A percentile compares a stretch with the other conserved stretches of the same genome.
phyloP scores from a whole-genome alignment of 1,140 invertebrate species.

The Radopholus similis region DNA sequence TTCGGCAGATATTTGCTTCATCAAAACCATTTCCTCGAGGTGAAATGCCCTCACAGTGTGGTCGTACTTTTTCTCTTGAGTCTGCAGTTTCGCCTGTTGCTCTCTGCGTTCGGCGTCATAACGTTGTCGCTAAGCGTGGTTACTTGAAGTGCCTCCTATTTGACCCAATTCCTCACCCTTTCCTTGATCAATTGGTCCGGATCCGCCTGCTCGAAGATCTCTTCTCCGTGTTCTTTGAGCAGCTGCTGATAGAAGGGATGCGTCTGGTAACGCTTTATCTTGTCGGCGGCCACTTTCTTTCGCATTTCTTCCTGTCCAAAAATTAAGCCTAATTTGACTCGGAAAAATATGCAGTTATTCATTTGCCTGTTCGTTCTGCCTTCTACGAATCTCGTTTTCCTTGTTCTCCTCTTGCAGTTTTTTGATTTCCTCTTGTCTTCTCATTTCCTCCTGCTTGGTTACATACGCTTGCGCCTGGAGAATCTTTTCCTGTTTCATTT shows the following conservation, averaged over 20 bases:
- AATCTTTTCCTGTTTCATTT: conserved; percentile 44
- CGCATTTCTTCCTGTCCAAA: conserved; percentile 40
- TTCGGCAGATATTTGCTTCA: conserved; percentile 40
- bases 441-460: conserved; percentile 48
- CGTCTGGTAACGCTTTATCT: conserved; percentile 21
- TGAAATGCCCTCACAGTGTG: conserved; percentile 55
- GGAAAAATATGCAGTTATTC: conserved; percentile 11
- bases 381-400: conserved; percentile 47
- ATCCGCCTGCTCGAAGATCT: conserved; percentile 50
- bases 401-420: conserved; percentile 54
- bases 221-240: conserved; percentile 54
- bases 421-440: conserved; percentile 50
- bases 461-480: conserved; percentile 39
- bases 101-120: conserved; percentile 49
- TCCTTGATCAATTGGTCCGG: conserved; percentile 49
- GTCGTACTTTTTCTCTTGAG: conserved; percentile 60
- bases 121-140: conserved; percentile 28
- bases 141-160: background rate
- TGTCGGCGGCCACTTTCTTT: conserved; percentile 20
- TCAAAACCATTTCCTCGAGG: conserved; percentile 51
- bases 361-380: conserved; percentile 46
- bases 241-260: conserved; percentile 49
- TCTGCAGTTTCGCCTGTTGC: conserved; percentile 43
- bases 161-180: conserved; percentile 46
- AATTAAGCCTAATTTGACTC: background rate